A percentile compares a stretch with the other conserved stretches of the same genome.
These are phyloP conservation scores for Hylomyscus alleni DNA, from an alignment of 2,797 vertebrate genomes.

Conservation along the genomic window DNA sequence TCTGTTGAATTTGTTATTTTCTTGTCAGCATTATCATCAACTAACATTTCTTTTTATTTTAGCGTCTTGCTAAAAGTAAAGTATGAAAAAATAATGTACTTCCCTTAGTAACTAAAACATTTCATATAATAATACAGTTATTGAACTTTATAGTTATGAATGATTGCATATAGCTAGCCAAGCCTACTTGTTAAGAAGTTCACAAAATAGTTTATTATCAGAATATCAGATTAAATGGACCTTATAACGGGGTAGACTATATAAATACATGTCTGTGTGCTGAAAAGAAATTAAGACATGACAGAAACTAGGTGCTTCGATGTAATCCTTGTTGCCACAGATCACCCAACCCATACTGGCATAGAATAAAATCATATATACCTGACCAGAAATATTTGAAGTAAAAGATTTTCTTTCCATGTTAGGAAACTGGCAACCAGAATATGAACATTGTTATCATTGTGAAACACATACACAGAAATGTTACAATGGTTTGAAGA, in stretches of 20 bases:
- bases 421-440: neutral
- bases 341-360: neutral
- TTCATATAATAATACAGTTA: neutral
- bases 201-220: neutral
- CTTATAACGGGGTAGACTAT: too few species aligned
- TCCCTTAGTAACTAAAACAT: neutral
- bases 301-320: neutral
- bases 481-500: neutral
- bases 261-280: neutral
- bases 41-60: neutral
- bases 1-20: neutral
- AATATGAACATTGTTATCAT: too few species aligned
- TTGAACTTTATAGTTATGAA: neutral
- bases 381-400: neutral
- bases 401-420: neutral
- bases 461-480: too few species aligned
- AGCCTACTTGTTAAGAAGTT: neutral
- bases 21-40: neutral
- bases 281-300: neutral
- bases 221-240: neutral
- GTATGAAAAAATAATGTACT: neutral
- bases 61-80: neutral
- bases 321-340: neutral
- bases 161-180: neutral
- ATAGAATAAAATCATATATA: neutral